These are phyloP conservation scores for Branchinecta sandiegonensis DNA, from an alignment of 2,888 invertebrate species.

Conservation along the genomic window DNA sequence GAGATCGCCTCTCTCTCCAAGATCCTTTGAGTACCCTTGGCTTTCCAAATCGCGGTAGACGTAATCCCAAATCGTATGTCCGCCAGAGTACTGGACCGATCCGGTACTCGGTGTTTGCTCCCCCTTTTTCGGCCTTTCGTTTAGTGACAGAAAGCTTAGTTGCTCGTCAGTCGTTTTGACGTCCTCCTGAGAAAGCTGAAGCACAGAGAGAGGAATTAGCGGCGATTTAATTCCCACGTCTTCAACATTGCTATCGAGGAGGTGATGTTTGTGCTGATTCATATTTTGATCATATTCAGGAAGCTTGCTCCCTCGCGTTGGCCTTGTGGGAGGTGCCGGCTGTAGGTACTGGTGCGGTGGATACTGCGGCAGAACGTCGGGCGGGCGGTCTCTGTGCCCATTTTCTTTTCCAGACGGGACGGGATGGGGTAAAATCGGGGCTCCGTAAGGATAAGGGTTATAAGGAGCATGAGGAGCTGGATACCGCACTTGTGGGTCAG, in stretches of 20 bases:
- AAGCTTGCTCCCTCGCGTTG: neutral
- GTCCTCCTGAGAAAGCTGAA: constrained; percentile 6
- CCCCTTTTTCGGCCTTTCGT: constrained; percentile 4
- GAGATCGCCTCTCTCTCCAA: constrained; percentile 50
- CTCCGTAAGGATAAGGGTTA: neutral
- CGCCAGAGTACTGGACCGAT: constrained; percentile 12
- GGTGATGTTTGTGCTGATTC: constrained; percentile 1
- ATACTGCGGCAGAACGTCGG: constrained; percentile 23
- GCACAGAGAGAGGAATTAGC: neutral
- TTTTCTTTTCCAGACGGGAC: neutral
- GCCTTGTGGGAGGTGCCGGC: constrained; percentile 3
- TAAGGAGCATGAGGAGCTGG: neutral
- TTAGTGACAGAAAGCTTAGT: neutral
- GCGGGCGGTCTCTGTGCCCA: too few species aligned
- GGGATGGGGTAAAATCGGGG: neutral
- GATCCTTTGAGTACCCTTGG: constrained; percentile 51
- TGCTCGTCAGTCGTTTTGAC: constrained; percentile 8
- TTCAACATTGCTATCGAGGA: neutral
- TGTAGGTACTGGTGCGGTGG: constrained; percentile 19
- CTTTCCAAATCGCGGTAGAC: constrained; percentile 60
- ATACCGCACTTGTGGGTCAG: neutral
- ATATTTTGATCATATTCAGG: constrained; percentile 13
- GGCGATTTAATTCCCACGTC: neutral
- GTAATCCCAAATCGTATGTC: constrained; percentile 52
- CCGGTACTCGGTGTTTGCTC: neutral